A percentile compares a stretch with the other conserved stretches of the same genome.
phyloP scores from a whole-genome alignment of 2,113 vertebrate genomes.

The Nerophis lumbriciformis region DNA sequence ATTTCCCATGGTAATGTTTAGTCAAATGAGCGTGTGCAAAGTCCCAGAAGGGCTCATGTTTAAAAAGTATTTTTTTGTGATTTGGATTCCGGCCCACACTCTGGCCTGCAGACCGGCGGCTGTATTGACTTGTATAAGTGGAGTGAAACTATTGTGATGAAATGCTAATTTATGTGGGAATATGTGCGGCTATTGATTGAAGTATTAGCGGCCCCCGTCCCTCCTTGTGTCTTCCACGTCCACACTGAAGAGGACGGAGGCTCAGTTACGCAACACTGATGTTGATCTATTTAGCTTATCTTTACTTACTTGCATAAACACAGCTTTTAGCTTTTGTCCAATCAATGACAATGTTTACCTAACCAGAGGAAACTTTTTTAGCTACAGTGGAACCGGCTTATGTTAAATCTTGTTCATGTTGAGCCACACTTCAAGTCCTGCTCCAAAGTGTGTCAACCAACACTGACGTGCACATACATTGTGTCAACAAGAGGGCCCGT shows the following conservation, averaged over 20 bases:
- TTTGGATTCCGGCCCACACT: constrained; percentile 16
- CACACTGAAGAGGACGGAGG: constrained; percentile 27
- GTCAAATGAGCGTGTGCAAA: too few relatives aligned
- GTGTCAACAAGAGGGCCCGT: too few relatives aligned
- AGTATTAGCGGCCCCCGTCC: constrained; percentile 25
- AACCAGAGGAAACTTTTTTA: too few relatives aligned
- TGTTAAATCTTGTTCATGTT: too few relatives aligned
- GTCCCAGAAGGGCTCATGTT: too few relatives aligned
- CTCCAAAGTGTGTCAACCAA: too few relatives aligned
- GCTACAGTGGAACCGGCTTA: too few relatives aligned
- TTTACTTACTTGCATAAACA: not conserved
- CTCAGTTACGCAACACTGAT: constrained; percentile 18
- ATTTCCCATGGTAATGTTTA: too few relatives aligned
- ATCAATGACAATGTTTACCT: not conserved
- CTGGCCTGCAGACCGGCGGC: constrained; percentile 1
- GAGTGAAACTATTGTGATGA: constrained; percentile 25
- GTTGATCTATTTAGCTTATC: not conserved
- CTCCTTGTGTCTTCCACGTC: constrained; percentile 19
- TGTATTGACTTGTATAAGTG: constrained; percentile 5
- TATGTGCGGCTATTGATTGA: constrained; percentile 26
- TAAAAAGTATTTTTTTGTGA: not conserved
- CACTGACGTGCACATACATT: too few relatives aligned
- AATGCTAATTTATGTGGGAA: constrained; percentile 49
- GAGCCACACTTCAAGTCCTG: too few relatives aligned
- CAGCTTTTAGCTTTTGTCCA: not conserved